phyloP scores from a whole-genome alignment of 2,113 vertebrate species.

The Menidia beryllina region DNA sequence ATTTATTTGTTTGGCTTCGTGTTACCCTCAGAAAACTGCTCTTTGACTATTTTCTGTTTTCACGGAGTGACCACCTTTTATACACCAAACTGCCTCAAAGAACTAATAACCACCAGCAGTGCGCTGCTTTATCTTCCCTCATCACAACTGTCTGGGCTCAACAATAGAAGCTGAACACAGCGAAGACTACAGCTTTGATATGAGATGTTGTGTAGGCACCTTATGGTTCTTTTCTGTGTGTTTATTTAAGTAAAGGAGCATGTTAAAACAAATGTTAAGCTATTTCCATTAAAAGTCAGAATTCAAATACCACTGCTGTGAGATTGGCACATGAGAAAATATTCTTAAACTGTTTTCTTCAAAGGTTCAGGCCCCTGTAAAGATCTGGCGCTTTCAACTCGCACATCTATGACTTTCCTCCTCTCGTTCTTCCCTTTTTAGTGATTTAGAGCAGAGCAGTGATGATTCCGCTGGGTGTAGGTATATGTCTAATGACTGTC shows the following conservation, averaged over 20 bases:
- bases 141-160: neutral
- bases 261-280: neutral
- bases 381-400: slow-evolving; percentile 49
- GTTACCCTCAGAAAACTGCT: neutral
- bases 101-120: neutral
- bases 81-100: neutral
- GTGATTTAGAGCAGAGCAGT: slow-evolving; percentile 48
- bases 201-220: neutral
- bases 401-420: slow-evolving; percentile 11
- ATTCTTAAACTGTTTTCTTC: slow-evolving; percentile 45
- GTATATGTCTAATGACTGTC: slow-evolving; percentile 79
- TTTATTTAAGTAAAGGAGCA: neutral
- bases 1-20: no score
- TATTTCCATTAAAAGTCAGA: slow-evolving; percentile 3
- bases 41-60: neutral
- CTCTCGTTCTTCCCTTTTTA: slow-evolving; percentile 27
- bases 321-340: slow-evolving; percentile 11
- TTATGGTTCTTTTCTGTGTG: neutral
- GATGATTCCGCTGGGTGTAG: slow-evolving; percentile 59
- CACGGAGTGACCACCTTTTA: neutral
- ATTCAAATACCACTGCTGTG: neutral
- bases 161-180: no score
- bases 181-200: neutral
- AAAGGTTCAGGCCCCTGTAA: slow-evolving; percentile 42
- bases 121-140: neutral